Base-by-base conservation (phyloP, 2,113 vertebrate genomes). In the Cinclus mexicanus region DNA sequence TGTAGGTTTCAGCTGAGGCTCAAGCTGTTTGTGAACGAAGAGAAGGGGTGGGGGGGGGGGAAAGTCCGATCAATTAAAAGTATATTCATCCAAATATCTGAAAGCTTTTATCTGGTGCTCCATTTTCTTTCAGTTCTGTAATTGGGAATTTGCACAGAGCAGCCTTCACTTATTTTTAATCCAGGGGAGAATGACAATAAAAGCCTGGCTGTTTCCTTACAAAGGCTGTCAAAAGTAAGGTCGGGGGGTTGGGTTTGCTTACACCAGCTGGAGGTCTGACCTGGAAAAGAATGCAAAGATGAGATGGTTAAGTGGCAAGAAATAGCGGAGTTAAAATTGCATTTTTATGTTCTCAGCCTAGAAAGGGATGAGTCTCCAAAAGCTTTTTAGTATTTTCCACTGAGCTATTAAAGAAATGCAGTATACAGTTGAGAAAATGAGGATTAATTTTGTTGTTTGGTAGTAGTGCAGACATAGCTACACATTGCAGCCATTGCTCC, bases 141-240 rank as follows among this genome's bases (percentile, higher is more conserved):
- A 86, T 7, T 83, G 88, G 42, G 80, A 71, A 88, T 90, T 91
- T 86, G 75, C 78, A 46, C 39, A 75, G 82, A 83, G 69, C 9
- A 15, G 52, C 83, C 64, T 83, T 88, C 2, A 5, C 60, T 93
- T 93, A 86, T 83, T 93, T 94, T 96, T 90, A 81, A 91, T 88
- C 52, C 68, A 60, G 42, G 41, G 37, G 31, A 90, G 60, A 57
- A 63, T 44, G 64, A 46, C 24, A 61, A 33, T 63, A 63, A 92
- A 67, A 80, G 44, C 41, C 64, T 72, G 33, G 20, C 75, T 74
- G 60, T 77, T 93, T 61, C 72, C 67, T 92, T 88, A 86, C 37
- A 77, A 64, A 94, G 56, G 44, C 60, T 95, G 88, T 95, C 63
- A 77, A 29, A 94, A 88, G 68, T 80, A 21, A 96, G 92, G 69